Percentiles rank a stretch among this genome's conserved stretches.
Evolutionary conservation across 2,797 vertebrate genomes (phyloP).

Genomic region (Eulemur albifrons): DNA sequence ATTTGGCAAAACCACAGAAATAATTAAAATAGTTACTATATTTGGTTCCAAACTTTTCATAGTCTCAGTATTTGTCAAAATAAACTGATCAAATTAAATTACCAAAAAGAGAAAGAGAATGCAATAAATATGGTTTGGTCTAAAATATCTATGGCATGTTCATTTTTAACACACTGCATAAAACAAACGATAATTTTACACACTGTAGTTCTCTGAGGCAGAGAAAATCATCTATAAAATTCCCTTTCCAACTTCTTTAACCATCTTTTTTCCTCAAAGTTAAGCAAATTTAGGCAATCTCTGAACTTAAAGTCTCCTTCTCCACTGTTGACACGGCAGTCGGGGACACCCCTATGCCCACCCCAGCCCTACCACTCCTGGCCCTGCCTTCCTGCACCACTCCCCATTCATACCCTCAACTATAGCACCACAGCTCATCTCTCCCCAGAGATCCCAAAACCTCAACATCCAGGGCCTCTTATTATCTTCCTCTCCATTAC

Average conservation of each 20-base stretch:
- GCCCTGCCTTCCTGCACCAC: not conserved
- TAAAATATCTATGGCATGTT: not conserved
- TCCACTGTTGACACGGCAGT: not conserved
- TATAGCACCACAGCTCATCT: not conserved
- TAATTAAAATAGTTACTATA: not conserved
- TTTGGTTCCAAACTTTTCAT: not conserved
- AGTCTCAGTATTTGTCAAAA: slow-evolving; percentile 38
- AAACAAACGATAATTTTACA: not conserved
- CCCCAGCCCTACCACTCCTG: not conserved
- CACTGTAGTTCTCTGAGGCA: not conserved
- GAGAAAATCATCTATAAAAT: not conserved
- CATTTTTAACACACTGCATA: not conserved
- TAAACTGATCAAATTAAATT: slow-evolving; percentile 29
- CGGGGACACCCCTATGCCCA: not conserved
- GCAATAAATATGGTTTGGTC: not conserved
- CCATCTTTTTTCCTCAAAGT: not conserved
- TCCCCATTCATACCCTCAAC: not conserved
- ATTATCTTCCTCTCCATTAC: not conserved
- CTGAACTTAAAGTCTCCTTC: not conserved
- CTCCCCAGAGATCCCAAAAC: not conserved
- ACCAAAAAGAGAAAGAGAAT: not conserved
- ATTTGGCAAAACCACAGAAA: slow-evolving; percentile 12
- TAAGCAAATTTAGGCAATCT: not conserved
- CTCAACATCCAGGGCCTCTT: not conserved
- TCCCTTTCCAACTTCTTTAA: not conserved